These are phyloP conservation scores for Peromyscus polionotus DNA, from an alignment of 2,113 vertebrate species.

Conservation along the genomic window DNA sequence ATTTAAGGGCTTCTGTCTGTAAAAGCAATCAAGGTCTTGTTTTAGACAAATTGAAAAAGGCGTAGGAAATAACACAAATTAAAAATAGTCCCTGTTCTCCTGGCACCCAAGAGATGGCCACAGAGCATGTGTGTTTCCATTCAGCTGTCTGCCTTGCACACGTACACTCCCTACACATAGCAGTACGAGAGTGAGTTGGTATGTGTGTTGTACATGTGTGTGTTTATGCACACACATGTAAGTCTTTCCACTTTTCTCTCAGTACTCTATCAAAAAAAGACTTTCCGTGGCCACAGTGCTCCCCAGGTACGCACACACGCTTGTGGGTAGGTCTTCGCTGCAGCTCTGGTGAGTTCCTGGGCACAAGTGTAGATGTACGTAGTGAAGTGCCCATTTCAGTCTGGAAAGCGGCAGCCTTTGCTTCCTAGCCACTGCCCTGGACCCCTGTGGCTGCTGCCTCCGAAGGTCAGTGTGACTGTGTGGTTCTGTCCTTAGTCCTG, in stretches of 20 bases:
- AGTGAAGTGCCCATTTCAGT: background rate
- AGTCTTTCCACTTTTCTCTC: background rate
- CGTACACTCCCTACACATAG: background rate
- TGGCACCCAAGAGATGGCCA: background rate
- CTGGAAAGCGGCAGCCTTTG: background rate
- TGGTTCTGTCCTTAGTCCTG: background rate
- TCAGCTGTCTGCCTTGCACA: background rate
- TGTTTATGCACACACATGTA: background rate
- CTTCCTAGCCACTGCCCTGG: no score
- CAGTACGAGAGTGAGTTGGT: background rate
- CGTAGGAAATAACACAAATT: background rate
- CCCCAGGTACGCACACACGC: background rate
- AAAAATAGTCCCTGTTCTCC: background rate
- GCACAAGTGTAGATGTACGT: background rate
- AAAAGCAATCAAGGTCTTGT: constrained; percentile 7
- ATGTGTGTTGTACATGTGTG: background rate
- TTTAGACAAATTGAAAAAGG: constrained; percentile 38
- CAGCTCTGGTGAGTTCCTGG: background rate
- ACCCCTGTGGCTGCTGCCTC: background rate
- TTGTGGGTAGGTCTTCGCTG: background rate
- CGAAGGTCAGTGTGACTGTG: background rate
- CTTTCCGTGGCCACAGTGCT: background rate
- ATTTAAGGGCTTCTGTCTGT: background rate
- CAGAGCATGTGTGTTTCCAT: background rate
- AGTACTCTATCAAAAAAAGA: background rate